Percentiles rank a stretch among this genome's conserved stretches.
phyloP scores from a whole-genome alignment of 2,888 invertebrate species.

The Timema cristinae region DNA sequence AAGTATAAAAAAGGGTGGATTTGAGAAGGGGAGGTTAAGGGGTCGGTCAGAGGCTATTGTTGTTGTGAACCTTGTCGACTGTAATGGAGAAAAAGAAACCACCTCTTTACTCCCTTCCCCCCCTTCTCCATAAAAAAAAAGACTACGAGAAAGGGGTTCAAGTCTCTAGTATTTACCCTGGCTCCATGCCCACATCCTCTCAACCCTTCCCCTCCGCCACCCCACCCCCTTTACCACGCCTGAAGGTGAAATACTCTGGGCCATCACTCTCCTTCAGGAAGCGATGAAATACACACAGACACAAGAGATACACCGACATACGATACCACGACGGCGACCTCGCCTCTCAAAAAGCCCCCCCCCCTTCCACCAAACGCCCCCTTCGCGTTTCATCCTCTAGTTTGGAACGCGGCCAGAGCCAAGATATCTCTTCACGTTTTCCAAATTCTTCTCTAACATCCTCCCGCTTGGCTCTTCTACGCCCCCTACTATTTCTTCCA shows the following conservation, averaged over 20 bases:
- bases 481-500: neutral
- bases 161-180: no score
- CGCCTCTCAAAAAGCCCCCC: neutral
- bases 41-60: no score
- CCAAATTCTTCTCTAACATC: neutral
- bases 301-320: constrained; percentile 5
- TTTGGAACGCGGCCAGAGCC: constrained; percentile 1
- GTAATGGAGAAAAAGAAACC: no score
- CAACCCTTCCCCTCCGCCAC: neutral
- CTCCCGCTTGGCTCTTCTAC: neutral
- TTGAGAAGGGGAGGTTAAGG: no score
- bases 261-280: neutral
- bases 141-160: no score
- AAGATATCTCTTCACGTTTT: no score
- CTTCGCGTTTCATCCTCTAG: neutral
- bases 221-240: neutral
- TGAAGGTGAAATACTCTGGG: neutral
- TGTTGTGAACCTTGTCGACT: no score
- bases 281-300: constrained; percentile 15
- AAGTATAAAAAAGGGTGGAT: no score
- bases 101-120: no score
- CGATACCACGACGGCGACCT: neutral
- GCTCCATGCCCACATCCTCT: neutral
- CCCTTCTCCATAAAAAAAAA: no score
- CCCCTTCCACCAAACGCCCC: constrained; percentile 1